These are phyloP conservation scores for Lydus trimaculatus DNA, from an alignment of 2,888 invertebrate genomes.

Conservation along the genomic window DNA sequence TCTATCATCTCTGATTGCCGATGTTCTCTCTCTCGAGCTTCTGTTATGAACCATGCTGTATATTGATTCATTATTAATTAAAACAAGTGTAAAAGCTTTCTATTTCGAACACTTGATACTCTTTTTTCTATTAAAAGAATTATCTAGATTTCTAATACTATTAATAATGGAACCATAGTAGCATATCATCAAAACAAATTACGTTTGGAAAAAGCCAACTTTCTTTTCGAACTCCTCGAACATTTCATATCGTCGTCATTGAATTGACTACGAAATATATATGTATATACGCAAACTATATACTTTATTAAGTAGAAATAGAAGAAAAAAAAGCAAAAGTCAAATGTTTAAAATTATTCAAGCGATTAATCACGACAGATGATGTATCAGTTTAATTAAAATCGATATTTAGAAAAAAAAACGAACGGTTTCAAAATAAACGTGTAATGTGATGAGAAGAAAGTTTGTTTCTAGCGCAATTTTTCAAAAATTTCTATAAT, in stretches of 20 bases:
- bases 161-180: constrained; percentile 31
- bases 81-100: neutral
- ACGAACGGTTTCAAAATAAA: neutral
- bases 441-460: neutral
- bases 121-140: constrained; percentile 16
- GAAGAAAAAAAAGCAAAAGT: neutral
- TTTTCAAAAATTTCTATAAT: neutral
- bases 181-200: constrained; percentile 32
- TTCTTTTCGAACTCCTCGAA: constrained; percentile 23
- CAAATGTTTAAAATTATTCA: constrained; percentile 15
- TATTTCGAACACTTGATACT: neutral
- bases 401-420: constrained; percentile 22
- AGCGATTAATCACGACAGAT: constrained; percentile 26
- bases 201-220: constrained; percentile 24
- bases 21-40: no score
- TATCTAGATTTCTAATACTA: constrained; percentile 31
- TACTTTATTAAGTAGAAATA: neutral
- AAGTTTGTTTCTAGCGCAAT: neutral
- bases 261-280: neutral
- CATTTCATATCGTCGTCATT: neutral
- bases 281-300: neutral
- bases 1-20: no score
- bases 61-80: neutral
- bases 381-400: constrained; percentile 27
- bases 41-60: no score